A percentile compares a stretch with the other conserved stretches of the same genome.
Evolutionary conservation across 2,888 invertebrate genomes (phyloP).

Genomic region (Microchrysa polita): DNA sequence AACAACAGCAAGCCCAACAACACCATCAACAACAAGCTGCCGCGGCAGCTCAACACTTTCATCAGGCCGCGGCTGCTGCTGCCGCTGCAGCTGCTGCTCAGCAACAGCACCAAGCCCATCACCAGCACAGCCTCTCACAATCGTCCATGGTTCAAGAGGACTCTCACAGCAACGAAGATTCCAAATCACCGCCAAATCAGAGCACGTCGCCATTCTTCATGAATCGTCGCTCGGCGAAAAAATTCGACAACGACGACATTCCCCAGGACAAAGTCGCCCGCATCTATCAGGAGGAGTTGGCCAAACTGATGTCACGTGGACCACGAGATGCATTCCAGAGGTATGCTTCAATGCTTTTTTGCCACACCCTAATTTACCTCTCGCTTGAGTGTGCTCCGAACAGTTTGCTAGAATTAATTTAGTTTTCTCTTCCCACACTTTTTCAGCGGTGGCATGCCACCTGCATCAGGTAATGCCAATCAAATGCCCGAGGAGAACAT

Average conservation of each 20-base stretch:
- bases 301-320: conserved; percentile 89
- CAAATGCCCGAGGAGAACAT: conserved; percentile 81
- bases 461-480: conserved; percentile 50
- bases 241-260: conserved; percentile 93
- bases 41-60: conserved; percentile 56
- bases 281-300: conserved; percentile 94
- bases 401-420: conserved; percentile 64
- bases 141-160: conserved; percentile 70
- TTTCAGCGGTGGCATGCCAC: conserved; percentile 71
- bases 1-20: too few species aligned
- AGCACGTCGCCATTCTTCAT: conserved; percentile 85
- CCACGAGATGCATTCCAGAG: conserved; percentile 82
- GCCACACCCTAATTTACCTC: conserved; percentile 53
- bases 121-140: conserved; percentile 63
- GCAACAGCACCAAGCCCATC: conserved; percentile 68
- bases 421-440: conserved; percentile 86
- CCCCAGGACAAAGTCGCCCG: conserved; percentile 95
- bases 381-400: too few species aligned
- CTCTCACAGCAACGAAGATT: conserved; percentile 82
- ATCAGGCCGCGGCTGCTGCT: conserved; percentile 60
- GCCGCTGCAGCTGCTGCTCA: conserved; percentile 56
- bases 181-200: conserved; percentile 81
- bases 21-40: conserved; percentile 73
- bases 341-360: conserved; percentile 64
- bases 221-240: conserved; percentile 77